Conservation (phyloP, 2,888 invertebrate genomes). For the Melanophora roralis region DNA sequence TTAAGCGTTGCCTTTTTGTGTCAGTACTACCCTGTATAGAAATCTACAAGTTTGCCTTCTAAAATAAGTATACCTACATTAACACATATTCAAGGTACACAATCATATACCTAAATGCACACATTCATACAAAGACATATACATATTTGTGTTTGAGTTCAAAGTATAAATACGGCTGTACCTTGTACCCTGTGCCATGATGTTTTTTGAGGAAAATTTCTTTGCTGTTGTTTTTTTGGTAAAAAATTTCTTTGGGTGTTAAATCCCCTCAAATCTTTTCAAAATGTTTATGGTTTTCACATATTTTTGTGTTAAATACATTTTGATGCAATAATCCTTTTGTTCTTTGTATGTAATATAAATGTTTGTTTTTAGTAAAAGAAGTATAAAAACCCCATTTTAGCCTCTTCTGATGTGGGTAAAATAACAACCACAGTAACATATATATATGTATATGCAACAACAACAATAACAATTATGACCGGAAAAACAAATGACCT, state of each 20-base stretch:
- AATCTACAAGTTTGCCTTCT: too few relatives aligned
- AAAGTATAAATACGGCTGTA: not conserved
- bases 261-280: slow-evolving; percentile 40
- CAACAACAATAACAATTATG: not conserved
- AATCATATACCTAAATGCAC: not conserved
- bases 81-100: too few relatives aligned
- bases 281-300: slow-evolving; percentile 55
- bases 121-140: not conserved
- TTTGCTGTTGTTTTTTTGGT: not conserved
- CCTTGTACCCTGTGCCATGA: too few relatives aligned
- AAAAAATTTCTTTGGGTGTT: slow-evolving; percentile 28
- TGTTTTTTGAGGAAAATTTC: not conserved
- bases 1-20: too few relatives aligned
- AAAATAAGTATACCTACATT: too few relatives aligned
- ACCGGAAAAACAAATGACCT: slow-evolving; percentile 51
- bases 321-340: slow-evolving; percentile 59
- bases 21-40: too few relatives aligned
- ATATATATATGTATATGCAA: not conserved
- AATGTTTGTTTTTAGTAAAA: too few relatives aligned
- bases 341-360: slow-evolving; percentile 12
- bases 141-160: not conserved
- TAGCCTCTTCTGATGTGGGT: slow-evolving; percentile 51
- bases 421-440: not conserved
- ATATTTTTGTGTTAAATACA: slow-evolving; percentile 52
- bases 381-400: slow-evolving; percentile 44